Conservation (phyloP, 2,113 vertebrate genomes). For the Eptesicus fuscus region DNA sequence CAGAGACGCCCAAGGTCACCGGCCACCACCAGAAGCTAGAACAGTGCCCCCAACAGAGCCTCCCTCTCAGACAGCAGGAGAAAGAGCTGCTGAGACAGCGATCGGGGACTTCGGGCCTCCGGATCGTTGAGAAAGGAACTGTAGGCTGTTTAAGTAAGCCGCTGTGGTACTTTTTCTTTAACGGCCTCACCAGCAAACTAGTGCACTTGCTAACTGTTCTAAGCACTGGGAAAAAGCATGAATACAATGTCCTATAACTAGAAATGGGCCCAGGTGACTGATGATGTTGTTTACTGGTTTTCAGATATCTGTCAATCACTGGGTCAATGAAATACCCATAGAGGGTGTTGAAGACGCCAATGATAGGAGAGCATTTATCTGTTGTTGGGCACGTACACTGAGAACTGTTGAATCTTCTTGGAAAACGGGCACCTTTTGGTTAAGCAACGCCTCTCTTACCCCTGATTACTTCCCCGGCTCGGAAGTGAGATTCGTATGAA, state of each 20-base stretch:
- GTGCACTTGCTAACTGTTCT: not conserved
- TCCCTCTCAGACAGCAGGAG: not conserved
- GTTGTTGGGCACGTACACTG: not conserved
- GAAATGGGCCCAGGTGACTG: not conserved
- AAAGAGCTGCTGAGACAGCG: not conserved
- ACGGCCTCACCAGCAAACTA: not conserved
- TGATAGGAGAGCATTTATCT: not conserved
- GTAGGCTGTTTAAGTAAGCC: not conserved
- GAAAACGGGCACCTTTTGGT: not conserved
- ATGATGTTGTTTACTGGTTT: not conserved
- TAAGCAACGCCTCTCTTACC: not conserved
- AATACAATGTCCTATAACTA: not conserved
- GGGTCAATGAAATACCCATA: not conserved
- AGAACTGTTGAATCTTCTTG: not conserved
- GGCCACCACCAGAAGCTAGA: not conserved
- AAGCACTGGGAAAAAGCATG: not conserved
- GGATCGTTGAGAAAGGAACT: not conserved
- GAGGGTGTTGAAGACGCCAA: not conserved
- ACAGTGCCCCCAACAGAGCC: not conserved
- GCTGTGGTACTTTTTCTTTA: not conserved
- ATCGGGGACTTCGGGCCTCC: not conserved
- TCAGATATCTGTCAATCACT: not conserved
- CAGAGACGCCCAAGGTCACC: not conserved
- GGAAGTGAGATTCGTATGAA: not conserved
- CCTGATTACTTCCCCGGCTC: not conserved